Evolutionary conservation across 2,113 vertebrate species (phyloP).

Genomic region (Athene noctua): DNA sequence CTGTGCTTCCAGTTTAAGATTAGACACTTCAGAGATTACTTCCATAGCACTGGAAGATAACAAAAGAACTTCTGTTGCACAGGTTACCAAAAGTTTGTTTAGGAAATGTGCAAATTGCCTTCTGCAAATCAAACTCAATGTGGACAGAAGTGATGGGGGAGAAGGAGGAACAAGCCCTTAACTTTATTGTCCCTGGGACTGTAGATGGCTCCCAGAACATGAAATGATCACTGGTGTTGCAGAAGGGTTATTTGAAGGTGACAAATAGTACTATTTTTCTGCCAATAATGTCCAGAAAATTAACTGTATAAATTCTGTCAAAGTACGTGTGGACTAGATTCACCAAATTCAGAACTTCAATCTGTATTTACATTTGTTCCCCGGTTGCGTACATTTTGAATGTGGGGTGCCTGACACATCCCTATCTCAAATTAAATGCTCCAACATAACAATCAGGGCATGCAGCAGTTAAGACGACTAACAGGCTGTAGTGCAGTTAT

Average conservation of each 20-base stretch:
- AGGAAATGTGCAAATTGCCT: not conserved
- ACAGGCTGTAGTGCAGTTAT: not conserved
- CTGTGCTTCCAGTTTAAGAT: not conserved
- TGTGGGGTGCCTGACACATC: not conserved
- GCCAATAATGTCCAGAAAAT: not conserved
- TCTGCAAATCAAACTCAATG: not conserved
- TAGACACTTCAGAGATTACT: not conserved
- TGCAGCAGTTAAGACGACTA: not conserved
- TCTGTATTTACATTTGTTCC: not conserved
- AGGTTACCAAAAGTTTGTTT: not conserved
- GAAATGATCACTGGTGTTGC: not conserved
- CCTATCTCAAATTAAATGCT: not conserved
- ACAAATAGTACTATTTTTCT: not conserved
- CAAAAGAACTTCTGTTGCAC: not conserved
- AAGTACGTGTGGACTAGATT: not conserved
- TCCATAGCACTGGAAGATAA: not conserved
- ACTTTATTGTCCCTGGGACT: not conserved
- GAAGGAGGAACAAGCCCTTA: not conserved
- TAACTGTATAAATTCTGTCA: not conserved
- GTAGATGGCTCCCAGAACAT: not conserved
- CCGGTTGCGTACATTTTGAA: not conserved
- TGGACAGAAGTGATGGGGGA: not conserved
- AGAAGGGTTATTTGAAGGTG: not conserved
- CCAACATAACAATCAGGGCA: not conserved
- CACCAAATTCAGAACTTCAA: not conserved